Conservation (phyloP, 2,888 invertebrate species). For the Noctua fimbriata region DNA sequence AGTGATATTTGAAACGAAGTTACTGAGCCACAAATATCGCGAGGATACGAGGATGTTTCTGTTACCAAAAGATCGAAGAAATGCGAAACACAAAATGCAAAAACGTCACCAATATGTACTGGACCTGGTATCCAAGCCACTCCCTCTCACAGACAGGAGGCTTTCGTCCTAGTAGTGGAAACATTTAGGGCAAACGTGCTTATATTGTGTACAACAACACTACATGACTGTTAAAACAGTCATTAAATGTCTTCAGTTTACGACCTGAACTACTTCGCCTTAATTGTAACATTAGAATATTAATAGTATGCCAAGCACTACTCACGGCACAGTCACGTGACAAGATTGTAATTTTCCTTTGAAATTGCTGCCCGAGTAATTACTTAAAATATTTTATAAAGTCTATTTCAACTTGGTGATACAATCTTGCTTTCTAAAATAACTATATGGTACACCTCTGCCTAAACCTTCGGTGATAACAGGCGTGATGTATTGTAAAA, state of each 20-base stretch:
- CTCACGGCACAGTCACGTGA: neutral
- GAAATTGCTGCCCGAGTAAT: constrained; percentile 1
- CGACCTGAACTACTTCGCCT: constrained; percentile 12
- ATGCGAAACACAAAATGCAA: neutral
- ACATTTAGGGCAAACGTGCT: neutral
- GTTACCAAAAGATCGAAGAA: neutral
- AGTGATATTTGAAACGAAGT: neutral
- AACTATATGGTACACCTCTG: neutral
- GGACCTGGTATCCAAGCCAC: neutral
- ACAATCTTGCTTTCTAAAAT: neutral
- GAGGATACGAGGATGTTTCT: neutral
- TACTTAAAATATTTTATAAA: neutral
- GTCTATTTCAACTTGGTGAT: neutral
- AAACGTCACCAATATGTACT: neutral
- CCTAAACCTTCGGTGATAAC: neutral
- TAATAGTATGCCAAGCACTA: constrained; percentile 18
- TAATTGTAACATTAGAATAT: constrained; percentile 29
- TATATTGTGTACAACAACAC: neutral
- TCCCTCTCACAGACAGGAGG: neutral
- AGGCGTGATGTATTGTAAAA: neutral
- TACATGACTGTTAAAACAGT: neutral
- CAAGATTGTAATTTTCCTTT: constrained; percentile 6
- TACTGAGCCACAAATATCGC: neutral
- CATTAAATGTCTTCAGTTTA: constrained; percentile 24
- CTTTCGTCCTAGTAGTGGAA: neutral